Base-by-base conservation (phyloP, 2,113 vertebrate genomes). In the Octodon degus region DNA sequence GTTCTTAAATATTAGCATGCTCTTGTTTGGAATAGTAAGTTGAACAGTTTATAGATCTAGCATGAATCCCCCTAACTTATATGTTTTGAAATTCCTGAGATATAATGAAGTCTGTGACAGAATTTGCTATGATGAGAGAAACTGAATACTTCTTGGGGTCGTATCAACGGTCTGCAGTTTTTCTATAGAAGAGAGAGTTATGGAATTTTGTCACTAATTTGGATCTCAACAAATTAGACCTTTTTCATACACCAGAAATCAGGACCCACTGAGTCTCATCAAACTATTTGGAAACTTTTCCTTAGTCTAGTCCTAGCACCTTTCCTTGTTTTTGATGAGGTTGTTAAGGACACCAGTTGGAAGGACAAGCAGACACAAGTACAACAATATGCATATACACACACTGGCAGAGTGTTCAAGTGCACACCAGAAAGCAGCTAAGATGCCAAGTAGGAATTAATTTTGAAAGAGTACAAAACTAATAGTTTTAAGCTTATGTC, bases 241-340 rank as follows among this genome's bases (percentile, higher is more conserved):
- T 37, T 86, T 55, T 94, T 90, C 32, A 72, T 43, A 53, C 43
- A 55, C 7, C 74, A n/a, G 32, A 82, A 7, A 32, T 67, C 53
- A 86, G 13, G 17, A 58, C 37, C 22, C 27, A 72, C 43, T 77
- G 9, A 25, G 25, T 12, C 2, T 93, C 37, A 80, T 8, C 27
- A 53, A 62, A 62, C 1, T 62, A 47, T 83, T 82, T 40, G 47
- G 58, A 25, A 76, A 20, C 2, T 50, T 92, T 70, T 34, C 10
- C 7, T 60, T 6, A 50, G 43, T 84, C 24, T 65, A 55, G 47
- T 91, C 7, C 34, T 80, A 47, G 4, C 19, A 3, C 2, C 90
- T 95, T 7, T 93, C 53, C 47, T 86, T 84, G 43, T 14, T 94
- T 93, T 86, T 68, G 82, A n/a, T 65, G 10, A 3, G 68, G 8